phyloP scores from a whole-genome alignment of 1,140 invertebrate species.

The Drosophila setifemur region DNA sequence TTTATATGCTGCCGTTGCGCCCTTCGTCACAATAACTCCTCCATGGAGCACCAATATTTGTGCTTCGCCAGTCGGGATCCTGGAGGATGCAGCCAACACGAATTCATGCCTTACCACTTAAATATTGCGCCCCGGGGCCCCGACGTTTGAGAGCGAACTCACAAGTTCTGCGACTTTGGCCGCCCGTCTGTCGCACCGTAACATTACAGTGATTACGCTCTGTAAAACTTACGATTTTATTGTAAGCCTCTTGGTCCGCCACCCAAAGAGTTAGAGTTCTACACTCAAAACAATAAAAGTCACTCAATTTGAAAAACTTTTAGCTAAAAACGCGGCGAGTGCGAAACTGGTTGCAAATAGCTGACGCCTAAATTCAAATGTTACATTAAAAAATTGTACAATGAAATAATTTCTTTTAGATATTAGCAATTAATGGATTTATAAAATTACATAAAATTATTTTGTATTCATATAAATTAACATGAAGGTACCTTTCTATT shows the following conservation, averaged over 20 bases:
- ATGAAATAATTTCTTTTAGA: no score
- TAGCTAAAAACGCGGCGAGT: no score
- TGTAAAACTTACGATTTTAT: conserved; percentile 74
- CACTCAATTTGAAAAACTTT: no score
- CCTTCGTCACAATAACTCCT: conserved; percentile 50
- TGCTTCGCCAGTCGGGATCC: conserved; percentile 46
- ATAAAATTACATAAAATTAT: no score
- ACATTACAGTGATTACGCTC: conserved; percentile 77
- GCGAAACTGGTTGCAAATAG: no score
- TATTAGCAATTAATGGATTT: no score
- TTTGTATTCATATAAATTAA: no score
- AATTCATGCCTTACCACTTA: conserved; percentile 54
- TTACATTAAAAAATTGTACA: no score
- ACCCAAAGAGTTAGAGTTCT: not conserved
- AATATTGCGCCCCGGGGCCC: conserved; percentile 54
- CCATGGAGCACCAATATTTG: conserved; percentile 72
- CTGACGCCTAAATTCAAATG: no score
- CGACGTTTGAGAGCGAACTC: conserved; percentile 56
- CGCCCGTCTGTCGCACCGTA: conserved; percentile 32
- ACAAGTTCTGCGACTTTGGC: conserved; percentile 59
- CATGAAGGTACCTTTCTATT: no score
- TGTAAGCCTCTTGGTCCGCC: conserved; percentile 32
- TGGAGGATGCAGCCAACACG: conserved; percentile 65
- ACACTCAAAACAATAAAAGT: not conserved
- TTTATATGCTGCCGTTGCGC: conserved; percentile 44